Conservation (phyloP, 1,140 invertebrate genomes). For the Dinoponera quadriceps region DNA sequence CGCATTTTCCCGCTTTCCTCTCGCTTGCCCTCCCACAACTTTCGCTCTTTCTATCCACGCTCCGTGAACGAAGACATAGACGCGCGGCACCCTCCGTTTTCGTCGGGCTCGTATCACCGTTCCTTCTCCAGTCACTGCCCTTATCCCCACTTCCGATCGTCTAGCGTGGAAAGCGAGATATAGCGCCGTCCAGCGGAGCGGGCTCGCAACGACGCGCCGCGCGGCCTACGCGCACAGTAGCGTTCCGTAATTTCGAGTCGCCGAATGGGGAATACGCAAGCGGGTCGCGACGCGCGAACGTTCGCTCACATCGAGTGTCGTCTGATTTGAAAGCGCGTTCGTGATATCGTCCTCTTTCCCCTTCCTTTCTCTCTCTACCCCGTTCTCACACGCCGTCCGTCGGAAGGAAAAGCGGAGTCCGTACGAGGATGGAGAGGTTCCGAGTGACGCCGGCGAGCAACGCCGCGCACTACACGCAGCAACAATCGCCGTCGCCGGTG, state of each 20-base stretch:
- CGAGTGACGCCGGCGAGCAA: conserved; percentile 76
- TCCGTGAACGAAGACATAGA: neutral
- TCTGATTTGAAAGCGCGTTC: neutral
- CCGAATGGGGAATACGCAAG: conserved; percentile 76
- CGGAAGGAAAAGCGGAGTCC: neutral
- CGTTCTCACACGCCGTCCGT: too few relatives aligned
- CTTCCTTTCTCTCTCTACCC: too few relatives aligned
- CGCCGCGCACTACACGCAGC: conserved; percentile 59
- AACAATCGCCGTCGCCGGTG: conserved; percentile 63
- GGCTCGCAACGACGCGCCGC: conserved; percentile 5
- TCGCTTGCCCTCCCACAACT: neutral
- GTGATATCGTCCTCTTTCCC: too few relatives aligned
- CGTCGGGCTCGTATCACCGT: neutral
- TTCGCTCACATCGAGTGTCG: conserved; percentile 25
- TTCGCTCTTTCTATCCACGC: neutral
- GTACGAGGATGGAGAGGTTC: conserved; percentile 73
- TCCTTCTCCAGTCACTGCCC: conserved; percentile 18
- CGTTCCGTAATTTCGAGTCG: conserved; percentile 31
- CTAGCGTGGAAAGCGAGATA: conserved; percentile 8
- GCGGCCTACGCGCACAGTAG: conserved; percentile 8
- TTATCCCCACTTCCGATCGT: conserved; percentile 15
- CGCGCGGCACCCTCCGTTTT: neutral
- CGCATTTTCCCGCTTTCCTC: neutral
- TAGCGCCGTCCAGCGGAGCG: conserved; percentile 35
- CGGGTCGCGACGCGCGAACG: conserved; percentile 71